Base-by-base conservation (phyloP, 2,113 vertebrate species). In the Sinosuthora webbiana region DNA sequence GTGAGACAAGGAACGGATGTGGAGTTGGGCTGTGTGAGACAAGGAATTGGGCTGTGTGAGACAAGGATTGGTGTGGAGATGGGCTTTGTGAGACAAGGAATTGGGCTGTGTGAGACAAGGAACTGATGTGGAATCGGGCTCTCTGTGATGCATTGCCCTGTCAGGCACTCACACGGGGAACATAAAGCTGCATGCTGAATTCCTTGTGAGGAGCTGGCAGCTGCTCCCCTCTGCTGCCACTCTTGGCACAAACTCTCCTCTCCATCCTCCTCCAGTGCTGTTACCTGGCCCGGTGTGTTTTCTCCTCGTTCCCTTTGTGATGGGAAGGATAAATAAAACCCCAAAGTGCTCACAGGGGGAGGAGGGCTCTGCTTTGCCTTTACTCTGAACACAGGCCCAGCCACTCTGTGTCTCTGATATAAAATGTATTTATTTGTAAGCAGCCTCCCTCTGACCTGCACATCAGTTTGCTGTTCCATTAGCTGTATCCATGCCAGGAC, bases 71-170 rank as follows among this genome's bases (percentile, higher is more conserved):
- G 45, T 22, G 45, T 47, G 45, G 20, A 11, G 8, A 6, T 22
- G 44, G 44, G 44, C 44, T 45, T 18, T 45, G 44, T 20, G 44
- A 44, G 18, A 44, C 44, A 44, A 44, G 44, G 45, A 49, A 24
- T 24, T n/a, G n/a, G n/a, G 44, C 44, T 44, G 44, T 44, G 44
- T 44, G 44, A 45, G 19, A 45, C 44, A 9, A 10, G 44, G 47
- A 25, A 22, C 4, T 28, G 2, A 1, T 6, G 76, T 11, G 50
- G 17, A 1, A 3, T 5, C 2, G 6, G 18, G 25, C 6, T 1
- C 86, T 8, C 74, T 1, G 21, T 4, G 50, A 16, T 12, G 83
- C 42, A 3, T 9, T 2, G 9, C 1, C 39, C 0, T 1, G 33
- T 1, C 42, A 15, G 5, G 62, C 13, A 1, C 21, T 87, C 13